These are phyloP conservation scores for Saguinus midas DNA, from an alignment of 2,113 vertebrate genomes.

Conservation along the genomic window DNA sequence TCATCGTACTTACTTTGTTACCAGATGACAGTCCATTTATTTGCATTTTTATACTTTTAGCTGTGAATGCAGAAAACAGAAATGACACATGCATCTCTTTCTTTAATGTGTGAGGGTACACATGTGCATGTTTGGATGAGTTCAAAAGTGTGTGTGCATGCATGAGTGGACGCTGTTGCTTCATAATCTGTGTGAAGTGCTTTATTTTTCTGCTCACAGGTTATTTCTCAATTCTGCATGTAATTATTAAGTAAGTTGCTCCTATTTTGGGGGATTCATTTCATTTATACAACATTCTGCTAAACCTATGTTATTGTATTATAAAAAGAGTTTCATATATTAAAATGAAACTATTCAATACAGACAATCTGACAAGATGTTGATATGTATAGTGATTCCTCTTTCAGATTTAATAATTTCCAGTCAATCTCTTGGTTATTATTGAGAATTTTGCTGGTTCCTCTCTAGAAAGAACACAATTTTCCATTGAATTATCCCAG, in stretches of 20 bases:
- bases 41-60: not conserved
- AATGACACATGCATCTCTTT: not conserved
- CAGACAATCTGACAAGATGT: not conserved
- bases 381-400: not conserved
- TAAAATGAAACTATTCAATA: conserved; percentile 15
- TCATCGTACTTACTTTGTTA: not conserved
- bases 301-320: not conserved
- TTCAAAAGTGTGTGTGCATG: not conserved
- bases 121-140: not conserved
- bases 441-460: not conserved
- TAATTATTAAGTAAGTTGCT: not conserved
- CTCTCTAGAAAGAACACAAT: not conserved
- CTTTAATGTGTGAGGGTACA: not conserved
- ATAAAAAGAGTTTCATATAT: not conserved
- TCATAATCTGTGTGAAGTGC: not conserved
- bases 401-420: conserved; percentile 23
- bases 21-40: not conserved
- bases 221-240: not conserved
- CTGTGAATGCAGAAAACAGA: not conserved
- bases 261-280: not conserved
- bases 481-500: not conserved
- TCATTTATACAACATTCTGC: not conserved
- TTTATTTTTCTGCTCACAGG: not conserved
- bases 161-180: not conserved
- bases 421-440: not conserved